Base-by-base conservation (phyloP, 2,888 invertebrate genomes). In the Drosophila dives region DNA sequence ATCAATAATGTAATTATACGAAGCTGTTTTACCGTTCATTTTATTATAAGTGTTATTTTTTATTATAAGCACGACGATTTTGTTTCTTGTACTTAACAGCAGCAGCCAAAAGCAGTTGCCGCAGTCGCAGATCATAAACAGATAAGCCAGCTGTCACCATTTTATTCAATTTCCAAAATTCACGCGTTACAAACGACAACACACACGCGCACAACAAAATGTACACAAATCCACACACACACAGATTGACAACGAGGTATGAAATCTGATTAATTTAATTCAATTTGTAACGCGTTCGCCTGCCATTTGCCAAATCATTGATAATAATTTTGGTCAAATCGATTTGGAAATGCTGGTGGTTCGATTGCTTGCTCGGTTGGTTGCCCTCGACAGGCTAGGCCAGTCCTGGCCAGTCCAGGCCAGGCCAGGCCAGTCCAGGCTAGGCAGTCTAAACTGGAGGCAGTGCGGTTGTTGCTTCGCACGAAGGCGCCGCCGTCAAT, bases 251-350 rank as follows among this genome's bases (percentile, higher is more conserved):
- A 51, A 67, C 59, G 38, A 55, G 64, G 65, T 56, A 64, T 64
- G 61, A 77, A 81, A 81, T 83, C 69, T 58, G 86, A 80, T 88
- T 85, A 88, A 85, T 86, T 86, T 83, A 88, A 85, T 88, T 88
- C 83, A 88, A 85, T 88, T 80, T 81, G 68, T 55, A 67, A 74
- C 81, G 65, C 80, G 65, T 83, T 86, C 61, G 64, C 29, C 63
- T 65, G 66, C 32, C 70, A 64, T 78, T 75, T 68, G 80, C 64
- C 64, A 86, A 86, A 84, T 83, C 89, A 86, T 86, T 89, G 86
- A 89, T 86, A 83, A 86, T 87, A 72, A 81, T 89, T 89, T 87
- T 81, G 83, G 77, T 80, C 77, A 86, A 86, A 87, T 86, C 86
- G 87, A 87, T 89, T 85, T 81, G 71, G 81, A 77, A 73, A 80